These are phyloP conservation scores for Panthera uncia DNA, from an alignment of 2,113 vertebrate genomes.

Conservation along the genomic window DNA sequence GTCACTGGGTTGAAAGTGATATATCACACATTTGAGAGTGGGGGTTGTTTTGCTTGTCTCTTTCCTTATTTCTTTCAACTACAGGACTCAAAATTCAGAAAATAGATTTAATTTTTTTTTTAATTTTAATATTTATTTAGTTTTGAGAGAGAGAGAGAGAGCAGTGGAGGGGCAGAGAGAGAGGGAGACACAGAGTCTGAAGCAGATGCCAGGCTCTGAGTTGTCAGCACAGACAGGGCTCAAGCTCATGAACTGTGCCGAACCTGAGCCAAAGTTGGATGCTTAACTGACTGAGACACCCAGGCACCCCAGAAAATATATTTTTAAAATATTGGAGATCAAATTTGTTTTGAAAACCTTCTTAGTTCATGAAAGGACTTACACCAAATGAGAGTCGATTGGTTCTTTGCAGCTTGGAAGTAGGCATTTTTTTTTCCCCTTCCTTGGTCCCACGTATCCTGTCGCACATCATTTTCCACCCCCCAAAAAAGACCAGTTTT, in stretches of 20 bases:
- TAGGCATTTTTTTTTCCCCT: background rate
- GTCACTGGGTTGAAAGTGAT: background rate
- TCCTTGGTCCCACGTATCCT: background rate
- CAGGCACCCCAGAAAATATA: background rate
- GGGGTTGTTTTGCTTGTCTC: background rate
- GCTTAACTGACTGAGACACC: too few species aligned
- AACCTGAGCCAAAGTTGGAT: too few species aligned
- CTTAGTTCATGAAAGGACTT: background rate
- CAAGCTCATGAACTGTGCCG: too few species aligned
- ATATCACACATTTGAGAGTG: background rate
- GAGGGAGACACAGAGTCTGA: too few species aligned
- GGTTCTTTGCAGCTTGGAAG: background rate
- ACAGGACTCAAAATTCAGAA: background rate
- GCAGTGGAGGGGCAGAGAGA: too few species aligned
- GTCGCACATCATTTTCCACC: background rate
- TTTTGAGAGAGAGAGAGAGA: too few species aligned
- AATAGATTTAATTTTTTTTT: background rate
- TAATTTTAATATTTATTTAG: too few species aligned
- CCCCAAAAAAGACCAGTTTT: background rate
- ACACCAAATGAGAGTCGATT: background rate
- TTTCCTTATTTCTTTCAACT: slow-evolving; percentile 30
- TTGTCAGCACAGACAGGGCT: too few species aligned
- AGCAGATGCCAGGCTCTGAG: too few species aligned
- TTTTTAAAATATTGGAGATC: background rate
- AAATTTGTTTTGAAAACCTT: background rate